Evolutionary conservation across 2,888 invertebrate genomes (phyloP).

Genomic region (Escarpia spicata): DNA sequence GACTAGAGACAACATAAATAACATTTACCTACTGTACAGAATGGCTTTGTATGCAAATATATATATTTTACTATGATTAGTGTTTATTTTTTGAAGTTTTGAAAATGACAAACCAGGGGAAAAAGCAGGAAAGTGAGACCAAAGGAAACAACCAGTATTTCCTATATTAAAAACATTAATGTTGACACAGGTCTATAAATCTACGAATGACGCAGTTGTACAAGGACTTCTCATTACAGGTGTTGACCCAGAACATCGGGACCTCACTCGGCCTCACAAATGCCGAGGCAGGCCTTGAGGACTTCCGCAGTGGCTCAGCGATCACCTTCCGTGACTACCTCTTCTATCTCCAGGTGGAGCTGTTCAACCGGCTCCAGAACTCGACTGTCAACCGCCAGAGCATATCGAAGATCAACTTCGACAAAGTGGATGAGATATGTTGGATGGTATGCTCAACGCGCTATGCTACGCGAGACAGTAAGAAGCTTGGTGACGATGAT

Average conservation of each 20-base stretch:
- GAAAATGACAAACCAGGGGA: too few relatives aligned
- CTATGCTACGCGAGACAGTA: conserved; percentile 72
- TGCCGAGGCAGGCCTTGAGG: conserved; percentile 82
- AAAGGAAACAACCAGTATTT: too few relatives aligned
- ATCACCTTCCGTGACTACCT: conserved; percentile 67
- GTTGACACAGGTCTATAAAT: not conserved
- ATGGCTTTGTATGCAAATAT: too few relatives aligned
- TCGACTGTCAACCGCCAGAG: conserved; percentile 31
- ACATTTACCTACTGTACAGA: too few relatives aligned
- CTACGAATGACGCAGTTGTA: not conserved
- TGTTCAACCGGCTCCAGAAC: conserved; percentile 22
- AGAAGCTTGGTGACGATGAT: conserved; percentile 74
- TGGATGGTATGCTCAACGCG: conserved; percentile 82
- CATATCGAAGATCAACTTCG: conserved; percentile 34
- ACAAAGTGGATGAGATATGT: conserved; percentile 76
- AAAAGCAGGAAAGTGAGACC: too few relatives aligned
- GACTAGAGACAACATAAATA: too few relatives aligned
- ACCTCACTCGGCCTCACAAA: conserved; percentile 81
- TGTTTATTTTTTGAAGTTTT: too few relatives aligned
- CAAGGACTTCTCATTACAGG: conserved; percentile 69
- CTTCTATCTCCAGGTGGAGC: conserved; percentile 27
- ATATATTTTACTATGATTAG: too few relatives aligned
- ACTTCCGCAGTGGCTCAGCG: conserved; percentile 76
- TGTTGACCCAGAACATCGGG: conserved; percentile 83
- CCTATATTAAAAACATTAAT: too few relatives aligned